Percentiles rank a stretch among this genome's conserved stretches.
phyloP scores from a whole-genome alignment of 2,113 vertebrate species.

The Neofelis nebulosa region DNA sequence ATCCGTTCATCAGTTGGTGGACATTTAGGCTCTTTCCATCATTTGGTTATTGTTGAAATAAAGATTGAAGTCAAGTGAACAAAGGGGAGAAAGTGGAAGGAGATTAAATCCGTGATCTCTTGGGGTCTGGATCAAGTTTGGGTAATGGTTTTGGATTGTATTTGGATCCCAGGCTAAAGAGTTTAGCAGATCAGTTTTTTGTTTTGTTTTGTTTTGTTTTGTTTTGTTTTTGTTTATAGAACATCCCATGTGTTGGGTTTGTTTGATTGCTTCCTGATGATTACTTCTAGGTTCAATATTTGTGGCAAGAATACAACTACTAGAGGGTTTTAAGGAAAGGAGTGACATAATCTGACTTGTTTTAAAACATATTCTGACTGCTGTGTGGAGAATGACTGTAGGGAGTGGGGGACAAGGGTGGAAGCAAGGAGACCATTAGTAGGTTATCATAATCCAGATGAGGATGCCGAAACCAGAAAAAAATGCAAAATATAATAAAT shows the following conservation, averaged over 20 bases:
- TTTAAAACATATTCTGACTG: neutral
- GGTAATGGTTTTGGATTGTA: neutral
- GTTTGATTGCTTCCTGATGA: slow-evolving; percentile 6
- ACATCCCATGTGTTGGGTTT: neutral
- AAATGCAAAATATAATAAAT: neutral
- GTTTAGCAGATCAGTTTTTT: neutral
- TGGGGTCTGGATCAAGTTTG: neutral
- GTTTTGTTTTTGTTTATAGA: neutral
- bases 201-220: neutral
- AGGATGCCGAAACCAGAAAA: neutral
- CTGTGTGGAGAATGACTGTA: neutral
- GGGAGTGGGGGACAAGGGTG: neutral
- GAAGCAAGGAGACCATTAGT: neutral
- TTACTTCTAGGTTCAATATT: slow-evolving; percentile 33
- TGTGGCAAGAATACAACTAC: neutral
- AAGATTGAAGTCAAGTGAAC: neutral
- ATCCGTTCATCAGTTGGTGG: no score
- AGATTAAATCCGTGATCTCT: neutral
- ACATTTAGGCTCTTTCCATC: no score
- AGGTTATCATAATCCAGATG: neutral
- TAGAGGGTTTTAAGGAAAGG: neutral
- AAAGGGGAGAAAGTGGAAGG: neutral
- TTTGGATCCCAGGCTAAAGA: neutral
- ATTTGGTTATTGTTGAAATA: neutral
- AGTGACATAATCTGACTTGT: neutral